Evolutionary conservation across 23 tunicate genomes (phyloP), one percentile per base, ranked within the genome.

Genomic region (Corella eumyota): DNA sequence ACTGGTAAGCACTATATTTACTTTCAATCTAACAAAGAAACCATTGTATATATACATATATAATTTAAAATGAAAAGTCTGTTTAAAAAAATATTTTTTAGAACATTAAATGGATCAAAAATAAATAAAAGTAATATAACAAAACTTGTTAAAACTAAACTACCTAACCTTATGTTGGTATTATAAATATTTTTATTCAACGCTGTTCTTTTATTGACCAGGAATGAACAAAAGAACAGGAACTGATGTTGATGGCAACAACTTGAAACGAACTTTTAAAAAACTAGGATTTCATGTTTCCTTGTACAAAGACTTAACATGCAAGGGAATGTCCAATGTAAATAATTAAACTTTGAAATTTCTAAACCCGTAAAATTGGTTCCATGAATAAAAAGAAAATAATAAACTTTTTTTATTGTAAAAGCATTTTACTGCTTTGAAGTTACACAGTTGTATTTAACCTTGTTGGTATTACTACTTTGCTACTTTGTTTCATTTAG

Each of bases 191-290:
- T n/a, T n/a, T n/a, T n/a, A n/a, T n/a, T n/a, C n/a, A n/a, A n/a
- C n/a, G n/a, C n/a, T n/a, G n/a, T n/a, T n/a, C n/a, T n/a, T n/a
- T n/a, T n/a, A n/a, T n/a, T 59, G 5, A 46, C 53, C 45, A 84
- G 93, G 93, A 45, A 84, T 84, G 93, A 84, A 75, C 47, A 68
- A 69, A 49, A 48, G 95, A 49, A 58, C 37, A 24, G 95, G 95
- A 23, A 85, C 86, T 6, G 76, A 85, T 49, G 85, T 79, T 36
- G 95, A 85, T 65, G 85, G 68, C 11, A 59, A 32, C 22, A 71
- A 77, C 30, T 59, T 85, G 56, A 25, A 35, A 2, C 52, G 65
- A 30, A 64, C 56, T 40, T 85, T 64, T 34, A 64, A 31, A 30
- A 71, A 71, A 53, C 85, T 85, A 29, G 79, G 76, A 21, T 85